Percentiles rank a stretch among this genome's conserved stretches.
phyloP scores from a whole-genome alignment of 2,113 vertebrate genomes.

The Podarcis cretensis region DNA sequence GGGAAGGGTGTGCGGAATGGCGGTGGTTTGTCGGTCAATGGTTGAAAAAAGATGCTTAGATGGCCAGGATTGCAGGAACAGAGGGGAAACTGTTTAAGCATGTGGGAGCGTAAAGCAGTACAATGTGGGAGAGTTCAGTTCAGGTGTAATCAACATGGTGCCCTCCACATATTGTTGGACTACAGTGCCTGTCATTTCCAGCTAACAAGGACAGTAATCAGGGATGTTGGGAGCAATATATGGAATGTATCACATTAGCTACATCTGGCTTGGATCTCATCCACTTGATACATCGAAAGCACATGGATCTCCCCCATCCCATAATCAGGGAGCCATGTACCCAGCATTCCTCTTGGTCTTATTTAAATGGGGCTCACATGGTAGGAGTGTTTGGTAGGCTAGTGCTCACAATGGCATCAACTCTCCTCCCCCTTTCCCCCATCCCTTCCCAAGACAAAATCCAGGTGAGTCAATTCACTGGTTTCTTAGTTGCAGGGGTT shows the following conservation, averaged over 20 bases:
- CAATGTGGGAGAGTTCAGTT: neutral
- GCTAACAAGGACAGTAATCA: too few relatives aligned
- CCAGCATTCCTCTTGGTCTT: neutral
- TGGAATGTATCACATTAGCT: too few relatives aligned
- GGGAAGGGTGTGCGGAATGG: neutral
- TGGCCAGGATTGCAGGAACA: neutral
- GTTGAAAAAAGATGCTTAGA: neutral
- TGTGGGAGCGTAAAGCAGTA: neutral
- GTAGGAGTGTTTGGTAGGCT: neutral
- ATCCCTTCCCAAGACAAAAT: neutral
- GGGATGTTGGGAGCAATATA: too few relatives aligned
- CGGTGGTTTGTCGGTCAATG: too few relatives aligned
- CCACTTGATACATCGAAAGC: neutral
- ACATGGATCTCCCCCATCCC: too few relatives aligned
- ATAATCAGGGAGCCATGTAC: neutral
- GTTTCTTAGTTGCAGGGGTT: conserved; percentile 42
- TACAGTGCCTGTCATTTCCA: too few relatives aligned
- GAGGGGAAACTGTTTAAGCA: neutral
- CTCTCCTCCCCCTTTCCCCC: neutral
- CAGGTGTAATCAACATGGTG: too few relatives aligned
- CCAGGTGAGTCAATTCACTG: conserved; percentile 23
- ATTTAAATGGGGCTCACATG: neutral
- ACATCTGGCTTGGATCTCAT: neutral
- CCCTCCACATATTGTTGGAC: too few relatives aligned
- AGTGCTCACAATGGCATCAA: too few relatives aligned